Percentiles rank a stretch among this genome's conserved stretches.
phyloP scores from a whole-genome alignment of 2,113 vertebrate genomes.

The Urocynchramus pylzowi region DNA sequence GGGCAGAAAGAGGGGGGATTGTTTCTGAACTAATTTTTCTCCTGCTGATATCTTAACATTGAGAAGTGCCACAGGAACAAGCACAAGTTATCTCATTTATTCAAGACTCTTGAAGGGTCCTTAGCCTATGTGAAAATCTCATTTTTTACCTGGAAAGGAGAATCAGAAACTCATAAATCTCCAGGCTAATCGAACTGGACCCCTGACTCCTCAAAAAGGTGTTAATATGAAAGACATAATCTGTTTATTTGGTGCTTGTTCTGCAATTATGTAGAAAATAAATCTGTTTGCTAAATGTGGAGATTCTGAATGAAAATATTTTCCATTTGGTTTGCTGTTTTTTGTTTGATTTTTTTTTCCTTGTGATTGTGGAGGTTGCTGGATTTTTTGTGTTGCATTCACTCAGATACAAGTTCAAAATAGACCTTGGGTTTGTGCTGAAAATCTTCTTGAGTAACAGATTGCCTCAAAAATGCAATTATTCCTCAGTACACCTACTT shows the following conservation, averaged over 20 bases:
- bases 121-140: background rate
- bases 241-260: background rate
- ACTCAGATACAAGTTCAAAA: background rate
- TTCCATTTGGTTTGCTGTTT: background rate
- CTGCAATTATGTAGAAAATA: background rate
- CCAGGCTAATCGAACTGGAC: background rate
- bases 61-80: background rate
- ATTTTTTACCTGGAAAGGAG: background rate
- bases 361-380: background rate
- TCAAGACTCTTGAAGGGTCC: background rate
- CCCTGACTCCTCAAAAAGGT: background rate
- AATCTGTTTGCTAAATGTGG: background rate
- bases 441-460: background rate
- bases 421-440: background rate
- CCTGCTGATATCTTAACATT: background rate
- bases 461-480: background rate
- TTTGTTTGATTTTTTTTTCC: background rate
- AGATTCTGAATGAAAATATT: rapidly evolving
- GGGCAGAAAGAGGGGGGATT: rapidly evolving
- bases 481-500: background rate
- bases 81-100: background rate
- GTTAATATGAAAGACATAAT: background rate
- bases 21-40: background rate
- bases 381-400: rapidly evolving
- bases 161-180: background rate